Conservation (phyloP, 2,888 invertebrate species). For the Pelosia muscerda region DNA sequence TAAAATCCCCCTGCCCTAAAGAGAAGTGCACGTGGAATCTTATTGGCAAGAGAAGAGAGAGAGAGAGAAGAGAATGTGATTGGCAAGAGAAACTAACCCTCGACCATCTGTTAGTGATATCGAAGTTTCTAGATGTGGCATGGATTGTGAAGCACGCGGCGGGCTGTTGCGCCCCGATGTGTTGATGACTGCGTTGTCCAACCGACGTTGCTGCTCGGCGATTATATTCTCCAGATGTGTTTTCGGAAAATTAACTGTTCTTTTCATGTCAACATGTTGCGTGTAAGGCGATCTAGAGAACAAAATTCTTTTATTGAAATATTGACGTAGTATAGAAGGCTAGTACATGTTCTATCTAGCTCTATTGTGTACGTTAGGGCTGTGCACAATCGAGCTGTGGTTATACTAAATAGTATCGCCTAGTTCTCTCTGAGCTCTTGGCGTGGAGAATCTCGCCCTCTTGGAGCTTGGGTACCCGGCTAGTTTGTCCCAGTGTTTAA, state of each 20-base stretch:
- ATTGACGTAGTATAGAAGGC: not conserved
- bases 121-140: constrained; percentile 67
- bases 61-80: too few relatives aligned
- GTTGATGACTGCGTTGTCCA: constrained; percentile 69
- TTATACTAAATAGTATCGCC: too few relatives aligned
- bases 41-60: too few relatives aligned
- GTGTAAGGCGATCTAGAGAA: constrained; percentile 58
- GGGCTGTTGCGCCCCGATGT: constrained; percentile 64
- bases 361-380: too few relatives aligned
- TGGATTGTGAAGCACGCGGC: constrained; percentile 66
- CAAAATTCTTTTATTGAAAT: not conserved
- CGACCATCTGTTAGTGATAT: constrained; percentile 50
- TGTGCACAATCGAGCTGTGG: too few relatives aligned
- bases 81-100: constrained; percentile 48
- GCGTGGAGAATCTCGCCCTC: too few relatives aligned
- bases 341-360: too few relatives aligned
- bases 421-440: too few relatives aligned
- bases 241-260: constrained; percentile 74
- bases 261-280: constrained; percentile 59
- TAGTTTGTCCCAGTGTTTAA: not conserved
- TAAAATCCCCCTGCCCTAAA: too few relatives aligned
- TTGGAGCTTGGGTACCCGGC: too few relatives aligned
- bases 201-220: constrained; percentile 66
- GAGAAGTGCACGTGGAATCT: not conserved
- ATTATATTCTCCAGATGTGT: constrained; percentile 69